phyloP scores from a whole-genome alignment of 2,113 vertebrate genomes.

The Chamaea fasciata region DNA sequence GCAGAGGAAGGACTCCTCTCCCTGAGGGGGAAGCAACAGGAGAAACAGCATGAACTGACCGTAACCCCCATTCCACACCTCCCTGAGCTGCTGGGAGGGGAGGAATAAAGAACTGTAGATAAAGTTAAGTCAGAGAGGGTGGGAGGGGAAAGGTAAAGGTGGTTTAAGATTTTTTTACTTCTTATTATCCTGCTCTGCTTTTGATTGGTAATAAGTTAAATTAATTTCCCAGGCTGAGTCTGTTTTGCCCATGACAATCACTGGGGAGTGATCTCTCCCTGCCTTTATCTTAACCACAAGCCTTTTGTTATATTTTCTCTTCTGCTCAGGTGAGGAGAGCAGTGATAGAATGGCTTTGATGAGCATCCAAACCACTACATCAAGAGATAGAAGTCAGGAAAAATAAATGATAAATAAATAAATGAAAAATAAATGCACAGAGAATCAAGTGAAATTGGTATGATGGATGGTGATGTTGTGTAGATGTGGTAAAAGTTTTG shows the following conservation, averaged over 20 bases:
- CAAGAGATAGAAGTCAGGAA: neutral
- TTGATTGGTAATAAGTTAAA: neutral
- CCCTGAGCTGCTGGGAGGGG: accelerated
- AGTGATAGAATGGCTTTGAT: neutral
- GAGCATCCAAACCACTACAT: neutral
- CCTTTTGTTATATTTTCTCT: neutral
- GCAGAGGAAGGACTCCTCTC: neutral
- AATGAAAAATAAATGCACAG: neutral
- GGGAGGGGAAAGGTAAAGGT: neutral
- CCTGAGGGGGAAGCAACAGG: neutral
- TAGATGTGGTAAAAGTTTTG: neutral
- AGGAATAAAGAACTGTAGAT: neutral
- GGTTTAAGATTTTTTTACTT: neutral
- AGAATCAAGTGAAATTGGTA: neutral
- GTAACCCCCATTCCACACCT: neutral
- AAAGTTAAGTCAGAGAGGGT: neutral
- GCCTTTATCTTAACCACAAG: neutral
- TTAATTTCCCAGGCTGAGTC: neutral
- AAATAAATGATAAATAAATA: neutral
- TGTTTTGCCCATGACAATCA: neutral
- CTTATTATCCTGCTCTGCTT: neutral
- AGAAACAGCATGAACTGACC: neutral
- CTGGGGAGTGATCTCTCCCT: neutral
- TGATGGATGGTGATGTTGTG: neutral
- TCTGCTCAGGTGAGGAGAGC: neutral